Evolutionary conservation across 2,888 invertebrate genomes (phyloP).

Genomic region (Drosophila prostipennis): DNA sequence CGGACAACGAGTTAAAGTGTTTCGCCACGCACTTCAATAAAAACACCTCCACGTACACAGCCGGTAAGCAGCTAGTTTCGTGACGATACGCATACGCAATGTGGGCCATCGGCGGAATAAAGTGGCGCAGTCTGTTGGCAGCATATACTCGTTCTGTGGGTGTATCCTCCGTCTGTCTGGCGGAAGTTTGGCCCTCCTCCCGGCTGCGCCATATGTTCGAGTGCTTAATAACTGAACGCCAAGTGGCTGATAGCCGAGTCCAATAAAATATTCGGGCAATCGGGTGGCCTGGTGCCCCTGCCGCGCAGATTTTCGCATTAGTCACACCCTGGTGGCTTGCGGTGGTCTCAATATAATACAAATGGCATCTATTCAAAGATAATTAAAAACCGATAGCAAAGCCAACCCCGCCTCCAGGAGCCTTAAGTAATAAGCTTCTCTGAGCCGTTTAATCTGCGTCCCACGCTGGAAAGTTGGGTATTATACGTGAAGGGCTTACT

Average conservation of each 20-base stretch:
- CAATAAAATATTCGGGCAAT: constrained; percentile 58
- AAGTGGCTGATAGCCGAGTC: constrained; percentile 47
- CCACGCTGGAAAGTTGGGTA: neutral
- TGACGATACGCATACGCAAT: constrained; percentile 75
- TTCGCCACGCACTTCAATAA: constrained; percentile 80
- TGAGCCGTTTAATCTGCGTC: constrained; percentile 19
- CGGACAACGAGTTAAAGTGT: constrained; percentile 71
- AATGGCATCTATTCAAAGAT: constrained; percentile 65
- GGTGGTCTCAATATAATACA: constrained; percentile 58
- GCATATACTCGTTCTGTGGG: constrained; percentile 50
- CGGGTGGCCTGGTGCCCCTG: constrained; percentile 30
- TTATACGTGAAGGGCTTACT: neutral
- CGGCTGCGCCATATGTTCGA: constrained; percentile 60
- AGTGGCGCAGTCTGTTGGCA: constrained; percentile 44
- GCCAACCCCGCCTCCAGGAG: constrained; percentile 11
- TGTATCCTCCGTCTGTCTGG: constrained; percentile 54
- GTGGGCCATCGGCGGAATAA: constrained; percentile 43
- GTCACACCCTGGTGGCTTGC: constrained; percentile 50
- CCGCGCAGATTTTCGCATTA: constrained; percentile 43
- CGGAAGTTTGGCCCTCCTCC: constrained; percentile 24
- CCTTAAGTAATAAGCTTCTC: constrained; percentile 5
- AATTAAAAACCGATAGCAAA: constrained; percentile 71
- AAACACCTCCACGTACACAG: constrained; percentile 70
- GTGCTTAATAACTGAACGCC: constrained; percentile 68
- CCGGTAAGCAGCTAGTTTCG: constrained; percentile 59